These are phyloP conservation scores for Enteromius anoplus DNA, from an alignment of 2,797 vertebrate species.

Conservation along the genomic window DNA sequence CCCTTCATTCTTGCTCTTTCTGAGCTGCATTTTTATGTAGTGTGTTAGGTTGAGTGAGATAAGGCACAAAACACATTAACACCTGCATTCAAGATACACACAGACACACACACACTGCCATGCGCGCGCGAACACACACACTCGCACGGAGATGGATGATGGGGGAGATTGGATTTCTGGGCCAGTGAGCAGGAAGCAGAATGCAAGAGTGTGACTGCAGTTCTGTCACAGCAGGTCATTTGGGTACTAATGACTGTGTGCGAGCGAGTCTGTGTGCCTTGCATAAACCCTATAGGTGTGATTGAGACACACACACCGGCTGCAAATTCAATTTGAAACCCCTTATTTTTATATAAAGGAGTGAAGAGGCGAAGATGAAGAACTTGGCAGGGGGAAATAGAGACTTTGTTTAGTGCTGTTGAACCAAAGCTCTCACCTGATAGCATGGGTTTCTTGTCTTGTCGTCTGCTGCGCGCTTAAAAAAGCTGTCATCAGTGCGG, in stretches of 20 bases:
- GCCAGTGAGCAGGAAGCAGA: slow-evolving; percentile 65
- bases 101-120: neutral
- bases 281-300: slow-evolving; percentile 36
- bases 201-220: slow-evolving; percentile 57
- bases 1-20: neutral
- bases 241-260: slow-evolving; percentile 76
- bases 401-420: slow-evolving; percentile 31
- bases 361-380: neutral
- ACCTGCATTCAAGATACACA: slow-evolving; percentile 44
- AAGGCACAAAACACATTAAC: slow-evolving; percentile 48
- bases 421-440: slow-evolving; percentile 19
- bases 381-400: slow-evolving; percentile 16
- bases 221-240: slow-evolving; percentile 71
- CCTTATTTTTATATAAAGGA: slow-evolving; percentile 5
- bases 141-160: slow-evolving; percentile 42
- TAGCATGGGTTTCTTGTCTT: slow-evolving; percentile 17
- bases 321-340: slow-evolving; percentile 22
- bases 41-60: slow-evolving; percentile 47
- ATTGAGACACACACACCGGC: slow-evolving; percentile 8
- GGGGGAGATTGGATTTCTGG: slow-evolving; percentile 67
- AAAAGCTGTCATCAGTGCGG: slow-evolving; percentile 28
- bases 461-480: slow-evolving; percentile 20
- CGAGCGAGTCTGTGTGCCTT: slow-evolving; percentile 19
- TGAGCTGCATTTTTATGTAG: slow-evolving; percentile 31
- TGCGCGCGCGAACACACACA: neutral